Evolutionary conservation across 2,797 vertebrate genomes (phyloP), one percentile per base, ranked within the genome.

Genomic region (Dipus sagitta): DNA sequence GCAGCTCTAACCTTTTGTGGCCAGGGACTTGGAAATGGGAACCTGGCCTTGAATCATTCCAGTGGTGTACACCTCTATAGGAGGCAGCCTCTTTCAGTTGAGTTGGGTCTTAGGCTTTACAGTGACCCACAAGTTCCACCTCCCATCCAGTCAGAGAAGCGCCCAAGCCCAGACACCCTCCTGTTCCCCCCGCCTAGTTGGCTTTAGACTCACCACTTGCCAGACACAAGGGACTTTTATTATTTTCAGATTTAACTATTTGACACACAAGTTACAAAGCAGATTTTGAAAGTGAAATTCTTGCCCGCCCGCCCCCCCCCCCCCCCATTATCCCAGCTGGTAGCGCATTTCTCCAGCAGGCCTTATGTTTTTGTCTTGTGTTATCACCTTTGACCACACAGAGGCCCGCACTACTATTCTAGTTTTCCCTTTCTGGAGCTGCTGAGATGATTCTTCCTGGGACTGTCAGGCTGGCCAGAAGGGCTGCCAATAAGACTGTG

Each of bases 161-260:
- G 75, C 52, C 28, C 60, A 20, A 74, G 11, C 30, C 65, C 89
- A 34, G 23, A 87, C 15, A 3, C 2, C 87, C 86, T 42, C 23
- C 70, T 75, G 76, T 62, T 28, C 72, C 65, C n/a, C 15, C 10
- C 12, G 13, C 72, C 88, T 85, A 28, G 58, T 14, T n/a, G 91
- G 88, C 67, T 93, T 90, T 72, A 96, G 88, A 95, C 62, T 93
- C 87, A 82, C n/a, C 85, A 30, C 91, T 94, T 93, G 65, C 72
- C 94, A 88, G 88, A 96, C 75, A 93, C 74, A 91, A 91, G 96
- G 95, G 96, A 86, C 86, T 97, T 47, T 97, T 97, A 97, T 97
- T 97, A n/a, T 93, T 94, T 94, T 71, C 60, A 62, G 42, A 28
- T 62, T 86, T 62, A 64, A 86, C 91, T 91, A 0, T 86, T 77